Percentiles rank a stretch among this genome's conserved stretches.
These are phyloP conservation scores for Micronycteris hirsuta DNA, from an alignment of 2,113 vertebrate genomes.

Conservation along the genomic window DNA sequence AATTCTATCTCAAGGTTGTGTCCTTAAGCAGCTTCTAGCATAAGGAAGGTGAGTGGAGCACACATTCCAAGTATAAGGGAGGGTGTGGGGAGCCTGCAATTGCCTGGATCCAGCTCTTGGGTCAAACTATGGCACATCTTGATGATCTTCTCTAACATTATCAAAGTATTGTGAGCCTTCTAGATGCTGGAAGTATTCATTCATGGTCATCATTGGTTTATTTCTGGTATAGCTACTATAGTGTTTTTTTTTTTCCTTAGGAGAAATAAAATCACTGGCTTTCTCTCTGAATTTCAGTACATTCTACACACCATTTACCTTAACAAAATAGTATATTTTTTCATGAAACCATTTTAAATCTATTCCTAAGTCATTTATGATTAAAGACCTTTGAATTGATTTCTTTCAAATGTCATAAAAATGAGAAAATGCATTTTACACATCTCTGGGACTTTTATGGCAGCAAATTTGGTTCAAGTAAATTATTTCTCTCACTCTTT, in stretches of 20 bases:
- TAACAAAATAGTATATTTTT: not conserved
- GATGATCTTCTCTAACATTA: not conserved
- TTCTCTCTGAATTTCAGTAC: not conserved
- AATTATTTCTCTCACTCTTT: not conserved
- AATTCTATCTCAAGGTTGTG: not conserved
- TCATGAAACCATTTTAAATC: not conserved
- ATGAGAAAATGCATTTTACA: not conserved
- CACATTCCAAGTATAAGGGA: not conserved
- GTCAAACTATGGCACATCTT: not conserved
- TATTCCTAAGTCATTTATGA: not conserved
- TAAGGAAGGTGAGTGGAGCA: not conserved
- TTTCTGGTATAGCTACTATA: not conserved
- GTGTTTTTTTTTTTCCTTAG: not conserved
- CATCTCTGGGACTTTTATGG: not conserved
- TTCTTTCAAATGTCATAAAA: conserved; percentile 19
- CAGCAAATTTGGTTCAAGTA: not conserved
- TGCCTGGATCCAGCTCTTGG: not conserved
- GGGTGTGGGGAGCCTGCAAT: not conserved
- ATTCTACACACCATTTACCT: not conserved
- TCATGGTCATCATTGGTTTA: not conserved
- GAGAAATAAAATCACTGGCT: not conserved
- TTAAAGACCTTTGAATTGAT: conserved; percentile 3
- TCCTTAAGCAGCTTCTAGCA: not conserved
- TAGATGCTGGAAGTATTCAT: not conserved
- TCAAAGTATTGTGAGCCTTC: not conserved